Conservation (phyloP, 2,888 invertebrate genomes). For the Drosophila fulvimacula region DNA sequence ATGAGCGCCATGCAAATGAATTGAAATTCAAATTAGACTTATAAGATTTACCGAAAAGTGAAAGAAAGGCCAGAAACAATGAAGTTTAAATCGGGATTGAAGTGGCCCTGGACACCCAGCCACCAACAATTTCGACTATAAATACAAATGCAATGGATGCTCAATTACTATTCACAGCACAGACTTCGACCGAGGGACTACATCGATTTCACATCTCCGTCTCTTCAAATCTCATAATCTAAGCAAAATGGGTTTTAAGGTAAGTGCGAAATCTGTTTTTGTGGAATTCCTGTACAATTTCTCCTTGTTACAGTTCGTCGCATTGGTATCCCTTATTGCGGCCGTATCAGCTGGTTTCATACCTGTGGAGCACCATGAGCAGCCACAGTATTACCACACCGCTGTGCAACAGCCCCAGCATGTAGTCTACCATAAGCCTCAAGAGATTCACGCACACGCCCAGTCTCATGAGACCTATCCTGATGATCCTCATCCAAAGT, state of each 20-base stretch:
- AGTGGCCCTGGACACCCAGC: conserved; percentile 34
- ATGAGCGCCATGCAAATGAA: conserved; percentile 73
- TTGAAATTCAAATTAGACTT: conserved; percentile 57
- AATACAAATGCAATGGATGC: conserved; percentile 70
- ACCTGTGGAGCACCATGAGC: conserved; percentile 73
- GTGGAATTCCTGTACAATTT: not conserved
- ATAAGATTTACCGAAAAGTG: conserved; percentile 70
- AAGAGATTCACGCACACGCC: conserved; percentile 64
- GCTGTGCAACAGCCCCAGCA: conserved; percentile 60
- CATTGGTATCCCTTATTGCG: conserved; percentile 64
- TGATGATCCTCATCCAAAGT: conserved; percentile 81
- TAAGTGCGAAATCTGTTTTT: conserved; percentile 37
- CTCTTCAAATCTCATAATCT: conserved; percentile 30
- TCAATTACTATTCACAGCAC: conserved; percentile 81
- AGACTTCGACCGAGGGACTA: conserved; percentile 72
- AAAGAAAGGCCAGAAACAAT: conserved; percentile 72
- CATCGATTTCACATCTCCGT: conserved; percentile 53
- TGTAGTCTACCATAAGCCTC: conserved; percentile 72
- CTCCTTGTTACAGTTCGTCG: conserved; percentile 59
- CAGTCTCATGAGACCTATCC: conserved; percentile 74
- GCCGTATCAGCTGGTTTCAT: conserved; percentile 73
- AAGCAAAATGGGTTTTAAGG: conserved; percentile 81
- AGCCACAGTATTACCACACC: conserved; percentile 46
- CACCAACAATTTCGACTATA: conserved; percentile 66
- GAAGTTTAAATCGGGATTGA: conserved; percentile 14